phyloP scores from a whole-genome alignment of 2,797 vertebrate genomes.

The Prunella strophiata region DNA sequence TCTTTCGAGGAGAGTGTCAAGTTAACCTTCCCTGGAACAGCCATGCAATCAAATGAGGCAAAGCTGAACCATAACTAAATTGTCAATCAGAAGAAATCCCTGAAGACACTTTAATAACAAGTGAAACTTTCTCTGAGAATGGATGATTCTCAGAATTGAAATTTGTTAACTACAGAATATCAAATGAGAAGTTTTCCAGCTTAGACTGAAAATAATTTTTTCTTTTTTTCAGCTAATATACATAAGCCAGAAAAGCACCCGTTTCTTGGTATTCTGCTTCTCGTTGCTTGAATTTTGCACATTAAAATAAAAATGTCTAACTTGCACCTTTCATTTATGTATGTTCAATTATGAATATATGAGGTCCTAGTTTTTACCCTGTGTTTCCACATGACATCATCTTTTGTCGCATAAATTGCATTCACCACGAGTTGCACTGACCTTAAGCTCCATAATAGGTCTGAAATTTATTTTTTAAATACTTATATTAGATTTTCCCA shows the following conservation, averaged over 20 bases:
- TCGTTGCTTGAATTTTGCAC: not conserved
- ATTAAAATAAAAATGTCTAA: not conserved
- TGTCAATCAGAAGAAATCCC: not conserved
- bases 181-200: not conserved
- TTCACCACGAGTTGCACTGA: not conserved
- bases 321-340: not conserved
- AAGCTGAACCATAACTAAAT: not conserved
- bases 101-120: not conserved
- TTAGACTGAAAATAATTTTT: not conserved
- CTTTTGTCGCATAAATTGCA: not conserved
- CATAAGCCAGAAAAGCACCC: not conserved
- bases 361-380: not conserved
- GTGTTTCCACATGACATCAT: not conserved
- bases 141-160: not conserved
- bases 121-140: slow-evolving; percentile 5
- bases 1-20: not conserved
- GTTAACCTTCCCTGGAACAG: slow-evolving; percentile 24
- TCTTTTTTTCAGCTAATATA: not conserved
- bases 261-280: not conserved
- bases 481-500: not conserved
- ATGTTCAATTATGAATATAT: not conserved
- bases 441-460: not conserved
- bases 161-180: not conserved
- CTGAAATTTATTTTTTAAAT: not conserved
- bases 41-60: not conserved